phyloP scores from a whole-genome alignment of 1,140 invertebrate species.

The Aphaenogaster rudis region DNA sequence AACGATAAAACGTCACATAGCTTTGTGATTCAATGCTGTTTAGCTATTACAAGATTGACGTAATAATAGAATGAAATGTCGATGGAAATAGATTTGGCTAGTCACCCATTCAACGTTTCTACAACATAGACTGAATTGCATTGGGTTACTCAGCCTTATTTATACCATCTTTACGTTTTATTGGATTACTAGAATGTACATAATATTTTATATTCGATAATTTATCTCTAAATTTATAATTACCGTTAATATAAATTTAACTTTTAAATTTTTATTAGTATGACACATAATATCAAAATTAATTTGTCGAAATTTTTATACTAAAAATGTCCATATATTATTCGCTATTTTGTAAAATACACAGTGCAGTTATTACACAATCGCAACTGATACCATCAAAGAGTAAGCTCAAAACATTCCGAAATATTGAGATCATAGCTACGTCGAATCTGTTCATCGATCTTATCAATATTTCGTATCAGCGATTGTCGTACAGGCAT shows the following conservation, averaged over 20 bases:
- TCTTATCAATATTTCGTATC: slow-evolving; percentile 50
- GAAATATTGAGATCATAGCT: not conserved
- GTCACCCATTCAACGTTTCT: slow-evolving; percentile 5
- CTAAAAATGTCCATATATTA: not conserved
- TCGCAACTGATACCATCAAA: not conserved
- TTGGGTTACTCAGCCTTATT: not conserved
- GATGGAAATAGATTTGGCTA: slow-evolving; percentile 33
- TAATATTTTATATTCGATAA: not conserved
- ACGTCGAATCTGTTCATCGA: slow-evolving; percentile 24
- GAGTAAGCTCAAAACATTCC: not conserved
- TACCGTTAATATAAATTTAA: not conserved
- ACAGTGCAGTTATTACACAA: slow-evolving; percentile 11
- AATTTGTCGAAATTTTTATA: not conserved
- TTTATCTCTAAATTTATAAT: not conserved
- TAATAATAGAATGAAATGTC: slow-evolving; percentile 41
- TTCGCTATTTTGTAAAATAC: not conserved
- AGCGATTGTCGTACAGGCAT: not conserved
- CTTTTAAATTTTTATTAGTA: not conserved
- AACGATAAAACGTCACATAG: slow-evolving; percentile 11
- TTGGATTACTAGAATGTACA: not conserved
- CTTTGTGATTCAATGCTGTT: slow-evolving; percentile 26
- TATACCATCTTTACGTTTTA: not conserved
- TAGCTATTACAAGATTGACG: slow-evolving; percentile 29
- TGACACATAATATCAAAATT: not conserved
- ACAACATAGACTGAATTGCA: not conserved